Evolutionary conservation across 2,888 invertebrate species (phyloP).

Genomic region (Esperia sulphurella): DNA sequence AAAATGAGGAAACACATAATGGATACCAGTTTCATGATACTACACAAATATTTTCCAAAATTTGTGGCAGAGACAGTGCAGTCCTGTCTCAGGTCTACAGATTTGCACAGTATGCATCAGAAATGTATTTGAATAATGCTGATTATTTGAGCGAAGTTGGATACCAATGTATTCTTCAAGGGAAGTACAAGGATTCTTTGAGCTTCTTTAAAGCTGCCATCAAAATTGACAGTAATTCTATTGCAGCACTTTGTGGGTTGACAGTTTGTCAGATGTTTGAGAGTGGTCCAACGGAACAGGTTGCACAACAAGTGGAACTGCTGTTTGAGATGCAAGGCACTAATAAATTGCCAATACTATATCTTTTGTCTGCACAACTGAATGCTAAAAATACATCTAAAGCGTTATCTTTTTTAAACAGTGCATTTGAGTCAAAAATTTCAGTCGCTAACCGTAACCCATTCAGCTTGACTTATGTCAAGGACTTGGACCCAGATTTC

Average conservation of each 20-base stretch:
- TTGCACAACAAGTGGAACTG: constrained; percentile 92
- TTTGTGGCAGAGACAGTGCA: constrained; percentile 82
- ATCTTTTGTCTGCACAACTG: constrained; percentile 84
- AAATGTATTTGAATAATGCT: constrained; percentile 83
- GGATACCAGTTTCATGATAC: constrained; percentile 83
- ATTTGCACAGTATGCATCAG: constrained; percentile 88
- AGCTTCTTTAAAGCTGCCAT: constrained; percentile 89
- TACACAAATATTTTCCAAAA: constrained; percentile 84
- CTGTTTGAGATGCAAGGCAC: constrained; percentile 88
- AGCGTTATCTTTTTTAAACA: constrained; percentile 80
- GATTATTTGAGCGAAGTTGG: constrained; percentile 91
- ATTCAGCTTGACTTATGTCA: constrained; percentile 87
- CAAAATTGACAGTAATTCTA: constrained; percentile 90
- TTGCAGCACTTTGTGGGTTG: constrained; percentile 88
- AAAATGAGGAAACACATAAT: constrained; percentile 88
- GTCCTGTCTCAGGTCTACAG: constrained; percentile 87
- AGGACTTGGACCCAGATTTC: constrained; percentile 91
- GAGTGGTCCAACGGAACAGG: constrained; percentile 84
- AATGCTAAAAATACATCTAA: constrained; percentile 72
- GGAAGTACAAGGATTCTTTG: constrained; percentile 87
- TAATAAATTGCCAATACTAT: constrained; percentile 82
- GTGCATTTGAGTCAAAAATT: constrained; percentile 78
- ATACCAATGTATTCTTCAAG: constrained; percentile 86
- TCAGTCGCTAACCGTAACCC: constrained; percentile 69
- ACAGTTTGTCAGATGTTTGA: constrained; percentile 90